phyloP scores from a whole-genome alignment of 2,888 invertebrate genomes.

The Yponomeuta plumbellus region DNA sequence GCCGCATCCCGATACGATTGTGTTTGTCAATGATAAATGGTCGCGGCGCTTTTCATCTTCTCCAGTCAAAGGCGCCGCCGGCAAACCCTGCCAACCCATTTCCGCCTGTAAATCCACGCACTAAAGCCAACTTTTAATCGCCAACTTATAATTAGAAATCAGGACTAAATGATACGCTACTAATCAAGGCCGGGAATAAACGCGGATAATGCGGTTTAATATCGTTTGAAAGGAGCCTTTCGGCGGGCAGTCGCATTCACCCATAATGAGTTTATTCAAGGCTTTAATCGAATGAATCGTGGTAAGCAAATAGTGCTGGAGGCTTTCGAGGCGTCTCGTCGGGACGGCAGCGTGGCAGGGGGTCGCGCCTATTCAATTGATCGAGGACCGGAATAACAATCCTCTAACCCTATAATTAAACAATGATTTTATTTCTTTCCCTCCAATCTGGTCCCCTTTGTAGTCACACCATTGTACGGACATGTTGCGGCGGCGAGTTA shows the following conservation, averaged over 20 bases:
- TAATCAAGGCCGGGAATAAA: conserved; percentile 73
- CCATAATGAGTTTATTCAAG: conserved; percentile 74
- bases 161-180: conserved; percentile 76
- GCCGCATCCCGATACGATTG: conserved; percentile 71
- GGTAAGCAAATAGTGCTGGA: conserved; percentile 65
- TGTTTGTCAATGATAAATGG: conserved; percentile 77
- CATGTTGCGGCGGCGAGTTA: background rate
- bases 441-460: conserved; percentile 10
- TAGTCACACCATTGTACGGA: background rate
- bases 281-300: conserved; percentile 72
- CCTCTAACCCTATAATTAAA: conserved; percentile 26
- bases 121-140: conserved; percentile 36
- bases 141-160: conserved; percentile 63
- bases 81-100: conserved; percentile 28
- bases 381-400: conserved; percentile 24
- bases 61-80: conserved; percentile 66
- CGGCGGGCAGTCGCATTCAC: conserved; percentile 70
- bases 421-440: conserved; percentile 19
- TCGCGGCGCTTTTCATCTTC: conserved; percentile 72
- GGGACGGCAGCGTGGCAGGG: conserved; percentile 19
- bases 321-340: conserved; percentile 26
- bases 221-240: conserved; percentile 71
- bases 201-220: conserved; percentile 72
- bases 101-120: conserved; percentile 30
- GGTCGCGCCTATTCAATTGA: conserved; percentile 27